Conservation (phyloP, 2,797 vertebrate genomes). For the Monodelphis domestica region DNA sequence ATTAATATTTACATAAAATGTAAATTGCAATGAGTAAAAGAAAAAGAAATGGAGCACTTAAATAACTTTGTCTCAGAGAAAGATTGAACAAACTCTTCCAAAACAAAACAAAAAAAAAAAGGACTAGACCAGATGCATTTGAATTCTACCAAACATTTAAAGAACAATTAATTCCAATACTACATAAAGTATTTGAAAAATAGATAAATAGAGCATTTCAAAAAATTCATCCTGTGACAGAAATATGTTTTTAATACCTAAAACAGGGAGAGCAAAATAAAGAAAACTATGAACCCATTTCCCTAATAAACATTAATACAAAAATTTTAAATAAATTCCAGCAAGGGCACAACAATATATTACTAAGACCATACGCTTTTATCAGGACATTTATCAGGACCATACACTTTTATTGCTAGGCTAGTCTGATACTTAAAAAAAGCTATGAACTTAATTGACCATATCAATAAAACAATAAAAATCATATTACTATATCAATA, state of each 20-base stretch:
- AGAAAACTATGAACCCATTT: neutral
- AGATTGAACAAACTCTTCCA: neutral
- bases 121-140: neutral
- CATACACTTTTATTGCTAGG: too few relatives aligned
- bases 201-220: neutral
- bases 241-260: neutral
- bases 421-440: neutral
- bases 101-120: neutral
- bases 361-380: too few relatives aligned
- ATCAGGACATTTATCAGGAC: too few relatives aligned
- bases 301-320: neutral
- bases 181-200: neutral
- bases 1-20: neutral
- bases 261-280: neutral
- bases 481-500: neutral
- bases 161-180: neutral
- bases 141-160: neutral
- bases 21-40: neutral
- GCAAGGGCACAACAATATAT: too few relatives aligned
- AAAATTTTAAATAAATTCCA: neutral
- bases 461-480: too few relatives aligned
- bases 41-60: too few relatives aligned
- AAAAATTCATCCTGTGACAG: neutral
- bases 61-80: neutral
- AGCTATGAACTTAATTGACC: neutral